Evolutionary conservation across 2,888 invertebrate species (phyloP).

Genomic region (Dolomedes plantarius): DNA sequence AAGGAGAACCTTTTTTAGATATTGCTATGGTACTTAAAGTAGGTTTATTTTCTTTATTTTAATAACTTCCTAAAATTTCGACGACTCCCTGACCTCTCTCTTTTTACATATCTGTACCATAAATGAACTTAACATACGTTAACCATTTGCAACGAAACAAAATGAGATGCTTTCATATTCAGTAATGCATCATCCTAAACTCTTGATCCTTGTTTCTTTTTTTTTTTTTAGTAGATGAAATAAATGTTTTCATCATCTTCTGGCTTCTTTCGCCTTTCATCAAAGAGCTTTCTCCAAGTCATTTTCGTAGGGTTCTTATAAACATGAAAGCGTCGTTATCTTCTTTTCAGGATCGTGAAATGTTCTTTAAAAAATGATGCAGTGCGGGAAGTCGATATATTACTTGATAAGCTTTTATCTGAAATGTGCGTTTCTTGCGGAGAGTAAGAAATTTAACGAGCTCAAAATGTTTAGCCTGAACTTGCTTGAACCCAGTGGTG

Average conservation of each 20-base stretch:
- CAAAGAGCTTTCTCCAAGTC: neutral
- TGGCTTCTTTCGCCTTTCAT: neutral
- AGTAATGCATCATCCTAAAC: too few relatives aligned
- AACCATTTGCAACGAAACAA: too few relatives aligned
- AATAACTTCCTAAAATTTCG: too few relatives aligned
- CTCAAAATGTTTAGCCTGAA: neutral
- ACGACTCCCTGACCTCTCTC: too few relatives aligned
- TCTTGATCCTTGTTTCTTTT: too few relatives aligned
- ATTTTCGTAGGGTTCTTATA: neutral
- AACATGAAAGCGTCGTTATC: neutral
- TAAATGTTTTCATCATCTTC: neutral
- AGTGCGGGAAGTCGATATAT: neutral
- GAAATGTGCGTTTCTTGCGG: neutral
- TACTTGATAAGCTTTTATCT: conserved; percentile 1
- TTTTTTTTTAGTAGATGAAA: too few relatives aligned
- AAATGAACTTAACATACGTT: too few relatives aligned
- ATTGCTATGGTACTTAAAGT: too few relatives aligned
- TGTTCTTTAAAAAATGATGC: neutral
- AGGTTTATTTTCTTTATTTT: too few relatives aligned
- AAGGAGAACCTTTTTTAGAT: too few relatives aligned
- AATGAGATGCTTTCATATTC: too few relatives aligned
- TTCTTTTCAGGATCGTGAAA: neutral
- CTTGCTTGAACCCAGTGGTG: neutral
- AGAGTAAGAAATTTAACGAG: neutral
- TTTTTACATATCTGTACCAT: too few relatives aligned